Base-by-base conservation (phyloP, 2,797 vertebrate species). In the Glossophaga mutica region DNA sequence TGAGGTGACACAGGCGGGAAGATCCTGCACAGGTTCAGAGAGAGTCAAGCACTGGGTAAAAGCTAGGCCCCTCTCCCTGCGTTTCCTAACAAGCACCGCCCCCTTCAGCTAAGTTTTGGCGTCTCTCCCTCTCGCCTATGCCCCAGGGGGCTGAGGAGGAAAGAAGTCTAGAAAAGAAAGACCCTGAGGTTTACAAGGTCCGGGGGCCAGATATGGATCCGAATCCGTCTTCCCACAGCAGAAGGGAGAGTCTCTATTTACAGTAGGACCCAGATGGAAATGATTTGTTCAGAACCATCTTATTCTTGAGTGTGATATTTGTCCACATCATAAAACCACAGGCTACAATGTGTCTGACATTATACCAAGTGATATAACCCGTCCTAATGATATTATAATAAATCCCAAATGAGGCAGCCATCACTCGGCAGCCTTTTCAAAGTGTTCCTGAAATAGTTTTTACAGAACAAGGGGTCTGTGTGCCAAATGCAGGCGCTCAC, bases 321-420 rank as follows among this genome's bases (percentile, higher is more conserved):
- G 98, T 99, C 98, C 98, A 98, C 98, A 98, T 98, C 97, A 94
- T 98, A 98, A 99, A 99, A 98, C 98, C 98, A 98, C 98, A 97
- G 98, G 98, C 98, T 98, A 98, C 97, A 98, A 98, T 98, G 98
- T 98, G 98, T 98, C 98, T 98, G 98, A 98, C 98, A 98, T 98
- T 98, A 98, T 98, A 98, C 97, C 97, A 98, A 98, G 98, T 98
- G 96, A 98, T 98, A 98, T 98, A 98, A 98, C 98, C 98, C 98
- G 86, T 98, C 96, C 97, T 98, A 98, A 98, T 98, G 98, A 97
- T 95, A 97, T 98, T 98, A 98, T 98, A 99, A 99, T 98, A 98
- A 98, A 98, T 99, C 98, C 98, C 98, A 98, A 98, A 98, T 98
- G 98, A 98, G 95, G 97, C 97, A 87, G 97, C 96, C 98, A 98